A percentile compares a stretch with the other conserved stretches of the same genome.
Conservation (phyloP, 2,113 vertebrate species). For the Nibea coibor region DNA sequence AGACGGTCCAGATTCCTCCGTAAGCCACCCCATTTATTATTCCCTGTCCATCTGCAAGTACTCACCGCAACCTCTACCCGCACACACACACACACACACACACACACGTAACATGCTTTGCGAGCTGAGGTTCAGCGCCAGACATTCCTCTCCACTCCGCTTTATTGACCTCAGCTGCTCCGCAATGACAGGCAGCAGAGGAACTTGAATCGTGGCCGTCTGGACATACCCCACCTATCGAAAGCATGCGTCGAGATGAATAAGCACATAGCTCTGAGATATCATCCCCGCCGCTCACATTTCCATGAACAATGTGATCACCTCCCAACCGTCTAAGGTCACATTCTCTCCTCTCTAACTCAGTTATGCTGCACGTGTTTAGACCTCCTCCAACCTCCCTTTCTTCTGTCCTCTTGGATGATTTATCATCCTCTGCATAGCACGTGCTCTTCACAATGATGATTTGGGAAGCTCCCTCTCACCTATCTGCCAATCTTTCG, state of each 20-base stretch:
- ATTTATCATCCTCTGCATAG: neutral
- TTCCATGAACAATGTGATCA: neutral
- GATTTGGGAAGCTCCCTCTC: neutral
- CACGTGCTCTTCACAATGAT: neutral
- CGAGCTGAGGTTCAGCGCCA: conserved; percentile 23
- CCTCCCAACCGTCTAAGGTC: neutral
- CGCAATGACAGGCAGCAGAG: conserved; percentile 24
- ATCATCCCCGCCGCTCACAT: neutral
- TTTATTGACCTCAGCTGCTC: conserved; percentile 54
- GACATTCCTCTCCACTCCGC: conserved; percentile 46
- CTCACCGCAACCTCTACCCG: neutral
- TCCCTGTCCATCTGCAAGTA: conserved; percentile 44
- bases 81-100: conserved; percentile 17
- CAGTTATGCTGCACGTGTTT: neutral
- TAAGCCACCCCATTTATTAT: conserved; percentile 31
- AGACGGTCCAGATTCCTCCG: conserved; percentile 10
- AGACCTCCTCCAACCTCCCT: neutral
- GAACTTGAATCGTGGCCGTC: conserved; percentile 20
- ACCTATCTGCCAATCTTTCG: neutral
- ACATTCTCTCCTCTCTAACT: neutral
- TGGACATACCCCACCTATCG: conserved; percentile 22
- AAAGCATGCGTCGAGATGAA: conserved; percentile 21
- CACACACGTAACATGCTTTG: conserved; percentile 8
- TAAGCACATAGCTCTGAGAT: neutral
- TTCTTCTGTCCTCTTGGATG: neutral